phyloP scores from a whole-genome alignment of 2,113 vertebrate species.

The Rhizomys pruinosus region DNA sequence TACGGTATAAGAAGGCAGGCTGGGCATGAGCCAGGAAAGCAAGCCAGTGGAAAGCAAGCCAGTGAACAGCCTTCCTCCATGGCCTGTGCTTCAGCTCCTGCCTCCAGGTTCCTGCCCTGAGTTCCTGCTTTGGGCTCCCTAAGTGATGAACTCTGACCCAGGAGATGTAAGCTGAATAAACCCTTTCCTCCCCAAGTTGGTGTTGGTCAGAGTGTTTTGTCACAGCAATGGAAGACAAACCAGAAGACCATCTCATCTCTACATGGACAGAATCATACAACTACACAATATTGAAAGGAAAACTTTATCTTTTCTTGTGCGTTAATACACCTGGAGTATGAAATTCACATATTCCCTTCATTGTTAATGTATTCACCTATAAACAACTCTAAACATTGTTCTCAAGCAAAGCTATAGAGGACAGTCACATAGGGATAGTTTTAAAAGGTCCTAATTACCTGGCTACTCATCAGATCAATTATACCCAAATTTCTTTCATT shows the following conservation, averaged over 20 bases:
- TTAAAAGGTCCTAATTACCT: neutral
- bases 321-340: neutral
- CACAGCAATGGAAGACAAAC: too few species aligned
- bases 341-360: neutral
- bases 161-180: too few species aligned
- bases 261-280: neutral
- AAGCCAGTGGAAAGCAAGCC: too few species aligned
- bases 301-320: neutral
- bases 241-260: neutral
- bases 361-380: constrained; percentile 21
- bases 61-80: too few species aligned
- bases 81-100: too few species aligned
- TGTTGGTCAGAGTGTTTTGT: too few species aligned
- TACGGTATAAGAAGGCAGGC: too few species aligned
- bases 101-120: too few species aligned
- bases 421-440: neutral
- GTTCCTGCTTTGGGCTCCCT: too few species aligned
- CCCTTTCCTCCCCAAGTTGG: too few species aligned
- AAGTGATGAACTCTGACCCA: too few species aligned
- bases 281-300: neutral
- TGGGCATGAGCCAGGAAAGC: too few species aligned
- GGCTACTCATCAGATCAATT: constrained; percentile 8
- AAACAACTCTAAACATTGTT: constrained; percentile 23
- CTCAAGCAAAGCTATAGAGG: neutral
- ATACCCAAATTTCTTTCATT: constrained; percentile 16